These are phyloP conservation scores for Capromys pilorides DNA, from an alignment of 2,797 vertebrate species.

Conservation along the genomic window DNA sequence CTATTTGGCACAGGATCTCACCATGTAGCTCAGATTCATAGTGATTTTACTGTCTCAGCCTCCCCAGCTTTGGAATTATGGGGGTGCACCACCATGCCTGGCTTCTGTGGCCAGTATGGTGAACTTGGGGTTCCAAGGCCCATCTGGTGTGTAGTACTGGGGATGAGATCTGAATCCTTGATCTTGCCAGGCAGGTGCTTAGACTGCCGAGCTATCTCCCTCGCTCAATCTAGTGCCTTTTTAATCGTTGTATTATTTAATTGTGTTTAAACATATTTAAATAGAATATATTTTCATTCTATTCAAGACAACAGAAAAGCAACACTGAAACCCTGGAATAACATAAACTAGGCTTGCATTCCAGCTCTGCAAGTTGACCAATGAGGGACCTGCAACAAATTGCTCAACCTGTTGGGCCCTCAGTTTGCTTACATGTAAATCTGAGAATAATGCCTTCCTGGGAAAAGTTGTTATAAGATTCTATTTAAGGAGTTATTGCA, in stretches of 20 bases:
- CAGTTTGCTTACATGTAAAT: background rate
- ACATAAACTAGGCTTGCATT: background rate
- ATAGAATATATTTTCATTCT: conserved; percentile 55
- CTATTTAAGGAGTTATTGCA: background rate
- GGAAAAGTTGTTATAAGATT: background rate
- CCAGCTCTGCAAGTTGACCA: background rate
- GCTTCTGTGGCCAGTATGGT: too few species aligned
- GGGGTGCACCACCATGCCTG: too few species aligned
- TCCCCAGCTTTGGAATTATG: too few species aligned
- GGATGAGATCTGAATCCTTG: too few species aligned
- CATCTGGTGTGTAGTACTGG: too few species aligned
- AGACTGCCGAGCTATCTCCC: too few species aligned
- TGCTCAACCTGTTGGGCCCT: background rate
- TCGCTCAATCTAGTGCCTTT: too few species aligned
- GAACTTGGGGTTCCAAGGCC: too few species aligned
- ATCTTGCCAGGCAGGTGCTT: too few species aligned
- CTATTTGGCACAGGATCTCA: too few species aligned
- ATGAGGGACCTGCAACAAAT: background rate
- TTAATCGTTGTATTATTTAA: conserved; percentile 30
- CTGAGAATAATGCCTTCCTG: background rate
- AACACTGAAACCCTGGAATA: background rate
- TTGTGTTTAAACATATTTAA: conserved; percentile 53
- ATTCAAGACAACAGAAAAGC: background rate
- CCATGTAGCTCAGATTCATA: too few species aligned
- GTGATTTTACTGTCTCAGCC: too few species aligned